A percentile compares a stretch with the other conserved stretches of the same genome.
Conservation (phyloP, 2,888 invertebrate species). For the Prosapia bicincta region DNA sequence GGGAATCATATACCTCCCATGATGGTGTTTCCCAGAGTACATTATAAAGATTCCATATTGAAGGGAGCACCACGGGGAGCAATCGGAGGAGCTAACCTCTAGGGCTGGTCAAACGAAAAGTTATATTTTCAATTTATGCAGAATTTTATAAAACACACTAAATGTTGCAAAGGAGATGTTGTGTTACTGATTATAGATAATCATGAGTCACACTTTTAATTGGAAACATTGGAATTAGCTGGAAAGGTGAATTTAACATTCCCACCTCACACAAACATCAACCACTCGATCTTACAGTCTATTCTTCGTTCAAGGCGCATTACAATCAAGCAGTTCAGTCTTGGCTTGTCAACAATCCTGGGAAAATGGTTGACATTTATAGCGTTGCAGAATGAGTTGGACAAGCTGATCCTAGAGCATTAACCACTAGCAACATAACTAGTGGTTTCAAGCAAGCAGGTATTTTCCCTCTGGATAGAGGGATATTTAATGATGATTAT, state of each 20-base stretch:
- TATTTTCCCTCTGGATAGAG: slow-evolving; percentile 17
- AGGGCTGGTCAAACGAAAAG: slow-evolving; percentile 44
- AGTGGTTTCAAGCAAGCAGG: slow-evolving; percentile 27
- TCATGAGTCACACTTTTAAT: slow-evolving; percentile 41
- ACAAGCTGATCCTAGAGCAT: slow-evolving; percentile 17
- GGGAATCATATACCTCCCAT: slow-evolving; percentile 37
- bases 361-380: slow-evolving; percentile 23
- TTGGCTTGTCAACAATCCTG: slow-evolving; percentile 27
- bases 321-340: slow-evolving; percentile 23
- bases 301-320: slow-evolving; percentile 35
- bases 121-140: too few species aligned
- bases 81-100: too few species aligned
- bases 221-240: slow-evolving; percentile 41
- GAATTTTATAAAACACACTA: slow-evolving; percentile 42
- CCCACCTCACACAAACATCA: slow-evolving; percentile 41
- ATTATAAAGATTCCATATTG: slow-evolving; percentile 42
- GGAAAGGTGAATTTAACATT: slow-evolving; percentile 44
- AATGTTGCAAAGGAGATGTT: slow-evolving; percentile 37
- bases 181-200: slow-evolving; percentile 42
- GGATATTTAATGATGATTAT: slow-evolving; percentile 15
- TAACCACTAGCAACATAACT: slow-evolving; percentile 22
- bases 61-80: too few species aligned
- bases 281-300: slow-evolving; percentile 42
- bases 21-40: too few species aligned
- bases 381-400: slow-evolving; percentile 23